Percentiles rank a stretch among this genome's conserved stretches.
Conservation (phyloP, 2,113 vertebrate genomes). For the Corythaixoides concolor region DNA sequence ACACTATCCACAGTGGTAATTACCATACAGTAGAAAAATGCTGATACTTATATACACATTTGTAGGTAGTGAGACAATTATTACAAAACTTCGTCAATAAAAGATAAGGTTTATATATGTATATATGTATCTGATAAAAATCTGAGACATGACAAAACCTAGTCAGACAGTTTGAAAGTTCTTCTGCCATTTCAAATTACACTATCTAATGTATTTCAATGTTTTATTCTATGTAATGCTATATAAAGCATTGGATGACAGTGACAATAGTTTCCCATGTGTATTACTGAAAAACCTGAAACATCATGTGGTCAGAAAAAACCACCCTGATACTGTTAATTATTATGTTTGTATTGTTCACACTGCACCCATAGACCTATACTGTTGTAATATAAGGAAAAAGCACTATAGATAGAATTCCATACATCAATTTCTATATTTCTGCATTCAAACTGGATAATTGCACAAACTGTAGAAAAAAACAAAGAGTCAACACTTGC, state of each 20-base stretch:
- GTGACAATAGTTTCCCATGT: neutral
- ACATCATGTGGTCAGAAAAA: neutral
- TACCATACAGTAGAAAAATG: neutral
- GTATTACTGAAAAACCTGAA: neutral
- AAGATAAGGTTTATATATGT: too few species aligned
- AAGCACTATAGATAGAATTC: neutral
- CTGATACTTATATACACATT: neutral
- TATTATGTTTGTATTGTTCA: neutral
- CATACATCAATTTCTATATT: neutral
- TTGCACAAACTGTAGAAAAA: neutral
- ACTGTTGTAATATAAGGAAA: neutral
- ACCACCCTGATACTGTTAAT: rapidly evolving
- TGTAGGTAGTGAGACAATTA: neutral
- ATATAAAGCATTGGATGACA: neutral
- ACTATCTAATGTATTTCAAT: neutral
- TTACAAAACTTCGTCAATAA: neutral
- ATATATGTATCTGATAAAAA: neutral
- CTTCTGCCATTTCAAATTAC: neutral
- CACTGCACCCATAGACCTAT: neutral
- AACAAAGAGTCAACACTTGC: neutral
- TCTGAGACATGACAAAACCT: neutral
- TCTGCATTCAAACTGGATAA: neutral
- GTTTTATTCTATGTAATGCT: neutral
- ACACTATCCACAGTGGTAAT: neutral
- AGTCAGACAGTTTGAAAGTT: neutral